phyloP scores from a whole-genome alignment of 2,888 invertebrate genomes.

The Coenonympha glycerion region DNA sequence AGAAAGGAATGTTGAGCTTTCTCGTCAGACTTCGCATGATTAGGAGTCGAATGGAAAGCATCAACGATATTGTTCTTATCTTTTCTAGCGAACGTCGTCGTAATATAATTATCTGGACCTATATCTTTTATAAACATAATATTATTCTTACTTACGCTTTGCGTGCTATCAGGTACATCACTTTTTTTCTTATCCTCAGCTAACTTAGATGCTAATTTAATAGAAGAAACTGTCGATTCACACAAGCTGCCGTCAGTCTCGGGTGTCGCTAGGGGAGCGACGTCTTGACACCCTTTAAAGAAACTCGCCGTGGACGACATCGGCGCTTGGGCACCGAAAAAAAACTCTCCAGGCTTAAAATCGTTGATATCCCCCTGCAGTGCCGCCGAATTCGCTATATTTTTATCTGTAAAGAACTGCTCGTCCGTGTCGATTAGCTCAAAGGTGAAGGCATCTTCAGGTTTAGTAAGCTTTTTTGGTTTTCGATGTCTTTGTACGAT shows the following conservation, averaged over 20 bases:
- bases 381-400: conserved; percentile 62
- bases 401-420: conserved; percentile 71
- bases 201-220: conserved; percentile 68
- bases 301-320: conserved; percentile 60
- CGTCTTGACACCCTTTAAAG: conserved; percentile 56
- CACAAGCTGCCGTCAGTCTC: conserved; percentile 78
- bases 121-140: conserved; percentile 79
- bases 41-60: conserved; percentile 54
- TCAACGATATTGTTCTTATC: conserved; percentile 55
- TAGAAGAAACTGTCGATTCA: conserved; percentile 72
- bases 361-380: conserved; percentile 61
- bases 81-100: conserved; percentile 77
- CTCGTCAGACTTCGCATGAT: conserved; percentile 65
- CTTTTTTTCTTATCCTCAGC: conserved; percentile 59
- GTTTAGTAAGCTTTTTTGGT: conserved; percentile 78
- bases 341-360: conserved; percentile 72
- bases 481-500: conserved; percentile 81
- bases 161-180: conserved; percentile 62
- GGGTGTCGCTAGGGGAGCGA: conserved; percentile 77
- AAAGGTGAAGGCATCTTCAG: conserved; percentile 88
- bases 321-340: conserved; percentile 57
- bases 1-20: conserved; percentile 68
- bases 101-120: conserved; percentile 84
- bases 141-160: conserved; percentile 70
- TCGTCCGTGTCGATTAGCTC: conserved; percentile 91